Base-by-base conservation (phyloP, 2,797 vertebrate genomes). In the Xenops minutus region DNA sequence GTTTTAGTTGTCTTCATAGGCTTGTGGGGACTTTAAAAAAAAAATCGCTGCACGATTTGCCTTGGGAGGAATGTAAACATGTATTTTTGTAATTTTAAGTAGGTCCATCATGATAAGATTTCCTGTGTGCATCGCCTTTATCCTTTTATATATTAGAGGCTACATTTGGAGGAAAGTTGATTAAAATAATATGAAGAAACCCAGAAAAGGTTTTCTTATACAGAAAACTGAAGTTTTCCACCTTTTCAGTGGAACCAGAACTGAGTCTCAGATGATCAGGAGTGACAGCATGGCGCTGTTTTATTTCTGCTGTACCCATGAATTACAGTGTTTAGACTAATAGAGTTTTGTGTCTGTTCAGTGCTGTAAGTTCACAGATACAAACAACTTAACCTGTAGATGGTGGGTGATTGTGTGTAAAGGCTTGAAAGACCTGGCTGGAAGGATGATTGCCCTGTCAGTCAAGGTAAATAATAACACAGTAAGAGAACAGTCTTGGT, bases 1-100 rank as follows among this genome's bases (percentile, higher is more conserved):
- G 27, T 14, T 41, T 7, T 5, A 5, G 62, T 7, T 7, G 59
- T 49, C 30, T 41, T 24, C 10, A 0, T 26, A 0, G 1, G 17
- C n/a, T 30, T 7, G 5, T 13, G 68, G 21, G 30, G 32, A 17
- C 30, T 51, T 55, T 0, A 4, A 9, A 51, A 73, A 14, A 14
- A 51, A 66, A 71, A 54, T 39, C 5, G 6, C 49, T 18, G 34
- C 27, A 0, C 13, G 5, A 1, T 64, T 75, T 58, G 62, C 30
- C 56, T 56, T 15, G 46, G 32, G 15, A 49, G 26, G 59, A 43
- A 58, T 18, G 51, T 49, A 55, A 88, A 76, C 17, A 2, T 3
- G 26, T 36, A 0, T 20, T 71, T 67, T 66, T 75, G 32, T 51
- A 8, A 12, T 43, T 69, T 69, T 66, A 76, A 90, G 75, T 87